Percentiles rank a stretch among this genome's conserved stretches.
phyloP scores from a whole-genome alignment of 2,797 vertebrate species.

The Galaxias olidus region DNA sequence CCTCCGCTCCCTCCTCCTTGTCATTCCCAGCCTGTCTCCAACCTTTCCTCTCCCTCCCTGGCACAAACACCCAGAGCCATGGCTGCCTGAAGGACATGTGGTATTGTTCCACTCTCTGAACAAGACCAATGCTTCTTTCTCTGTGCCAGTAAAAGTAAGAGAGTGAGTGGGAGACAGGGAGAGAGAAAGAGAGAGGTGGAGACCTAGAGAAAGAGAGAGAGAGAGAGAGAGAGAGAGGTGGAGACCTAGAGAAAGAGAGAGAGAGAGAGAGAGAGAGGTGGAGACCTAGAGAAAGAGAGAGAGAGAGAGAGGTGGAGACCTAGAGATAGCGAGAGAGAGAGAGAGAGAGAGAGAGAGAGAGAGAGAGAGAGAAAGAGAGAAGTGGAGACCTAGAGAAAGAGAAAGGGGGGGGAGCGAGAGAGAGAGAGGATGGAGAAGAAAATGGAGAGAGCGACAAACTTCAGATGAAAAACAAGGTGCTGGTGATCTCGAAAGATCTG shows the following conservation, averaged over 20 bases:
- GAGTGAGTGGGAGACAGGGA: constrained; percentile 21
- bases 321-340: neutral
- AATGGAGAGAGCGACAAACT: too few species aligned
- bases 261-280: constrained; percentile 22
- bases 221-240: constrained; percentile 24
- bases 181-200: constrained; percentile 14
- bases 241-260: constrained; percentile 40
- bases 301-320: constrained; percentile 40
- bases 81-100: constrained; percentile 73
- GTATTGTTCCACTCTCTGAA: constrained; percentile 74
- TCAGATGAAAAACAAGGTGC: too few species aligned
- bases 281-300: constrained; percentile 5
- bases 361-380: too few species aligned
- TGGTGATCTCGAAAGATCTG: too few species aligned
- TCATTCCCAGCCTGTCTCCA: constrained; percentile 74
- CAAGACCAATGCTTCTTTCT: constrained; percentile 63
- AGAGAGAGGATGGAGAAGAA: too few species aligned
- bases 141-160: constrained; percentile 34
- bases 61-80: constrained; percentile 52
- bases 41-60: constrained; percentile 42
- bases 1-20: constrained; percentile 67
- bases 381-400: neutral
- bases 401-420: constrained; percentile 8
- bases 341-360: constrained; percentile 18
- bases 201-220: constrained; percentile 19